phyloP scores from a whole-genome alignment of 2,113 vertebrate species.

The Oreotragus oreotragus region DNA sequence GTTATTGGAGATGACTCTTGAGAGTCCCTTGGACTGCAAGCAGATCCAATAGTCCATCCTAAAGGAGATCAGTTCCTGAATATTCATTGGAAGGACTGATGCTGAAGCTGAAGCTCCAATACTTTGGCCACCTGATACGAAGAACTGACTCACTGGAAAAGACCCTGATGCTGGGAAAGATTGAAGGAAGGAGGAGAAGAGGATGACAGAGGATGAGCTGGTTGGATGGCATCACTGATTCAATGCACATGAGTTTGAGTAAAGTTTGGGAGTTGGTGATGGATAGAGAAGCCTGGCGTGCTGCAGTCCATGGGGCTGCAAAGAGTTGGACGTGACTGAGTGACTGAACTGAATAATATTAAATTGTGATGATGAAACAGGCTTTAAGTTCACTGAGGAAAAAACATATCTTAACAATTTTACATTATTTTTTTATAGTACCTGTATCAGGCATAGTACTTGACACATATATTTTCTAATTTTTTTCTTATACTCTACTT shows the following conservation, averaged over 20 bases:
- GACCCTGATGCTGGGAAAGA: background rate
- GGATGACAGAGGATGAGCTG: background rate
- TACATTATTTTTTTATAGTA: background rate
- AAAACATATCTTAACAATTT: no score
- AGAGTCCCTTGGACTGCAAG: background rate
- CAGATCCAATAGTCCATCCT: background rate
- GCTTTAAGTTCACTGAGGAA: no score
- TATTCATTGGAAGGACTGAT: background rate
- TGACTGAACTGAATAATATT: background rate
- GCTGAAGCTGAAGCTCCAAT: background rate
- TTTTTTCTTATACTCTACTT: background rate
- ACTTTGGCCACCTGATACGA: background rate
- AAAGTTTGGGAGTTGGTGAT: accelerated
- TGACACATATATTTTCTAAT: background rate
- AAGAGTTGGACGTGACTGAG: background rate
- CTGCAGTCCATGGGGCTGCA: background rate
- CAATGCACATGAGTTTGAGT: background rate
- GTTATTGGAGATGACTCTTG: background rate
- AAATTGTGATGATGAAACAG: no score
- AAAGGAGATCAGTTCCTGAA: background rate
- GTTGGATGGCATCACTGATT: background rate
- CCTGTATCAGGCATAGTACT: background rate
- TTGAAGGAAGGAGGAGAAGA: background rate
- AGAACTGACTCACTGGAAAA: background rate
- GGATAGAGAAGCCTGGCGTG: background rate